Evolutionary conservation across 1,140 invertebrate species (phyloP).

Genomic region (Pseudachorutes palmiensis): DNA sequence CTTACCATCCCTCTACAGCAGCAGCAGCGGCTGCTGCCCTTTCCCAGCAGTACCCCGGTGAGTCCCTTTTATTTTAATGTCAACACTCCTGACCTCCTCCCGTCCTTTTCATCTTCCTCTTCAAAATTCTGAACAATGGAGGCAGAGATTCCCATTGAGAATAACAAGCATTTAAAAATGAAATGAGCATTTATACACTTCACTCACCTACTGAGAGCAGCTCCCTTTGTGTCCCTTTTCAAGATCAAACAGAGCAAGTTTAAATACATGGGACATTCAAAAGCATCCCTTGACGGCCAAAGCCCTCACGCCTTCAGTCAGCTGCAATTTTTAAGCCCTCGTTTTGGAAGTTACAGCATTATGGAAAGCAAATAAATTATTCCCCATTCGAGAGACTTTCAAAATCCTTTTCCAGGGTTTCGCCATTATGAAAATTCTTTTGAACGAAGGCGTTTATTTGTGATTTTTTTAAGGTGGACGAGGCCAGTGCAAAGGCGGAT

Average conservation of each 20-base stretch:
- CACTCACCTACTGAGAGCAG: background rate
- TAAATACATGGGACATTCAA: too few species aligned
- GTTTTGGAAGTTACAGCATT: too few species aligned
- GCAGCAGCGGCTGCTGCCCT: constrained; percentile 33
- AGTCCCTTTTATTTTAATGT: constrained; percentile 36
- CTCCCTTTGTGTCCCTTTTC: background rate
- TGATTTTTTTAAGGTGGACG: constrained; percentile 19
- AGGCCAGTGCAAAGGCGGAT: constrained; percentile 24
- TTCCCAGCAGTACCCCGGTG: constrained; percentile 37
- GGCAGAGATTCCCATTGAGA: background rate
- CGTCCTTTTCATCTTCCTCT: constrained; percentile 5
- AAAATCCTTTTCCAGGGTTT: too few species aligned
- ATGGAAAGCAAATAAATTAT: too few species aligned
- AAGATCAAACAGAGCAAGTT: too few species aligned
- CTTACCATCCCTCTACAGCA: constrained; percentile 24
- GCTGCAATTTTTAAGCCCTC: too few species aligned
- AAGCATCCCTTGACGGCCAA: too few species aligned
- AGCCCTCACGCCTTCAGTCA: too few species aligned
- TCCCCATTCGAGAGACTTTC: too few species aligned
- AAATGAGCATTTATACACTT: background rate
- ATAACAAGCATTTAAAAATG: background rate
- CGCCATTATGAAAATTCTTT: too few species aligned
- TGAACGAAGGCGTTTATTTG: too few species aligned
- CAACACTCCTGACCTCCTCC: constrained; percentile 32
- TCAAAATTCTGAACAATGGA: constrained; percentile 7